Percentiles rank a stretch among this genome's conserved stretches.
These are phyloP conservation scores for Cryptoprocta ferox DNA, from an alignment of 2,797 vertebrate genomes.

Conservation along the genomic window DNA sequence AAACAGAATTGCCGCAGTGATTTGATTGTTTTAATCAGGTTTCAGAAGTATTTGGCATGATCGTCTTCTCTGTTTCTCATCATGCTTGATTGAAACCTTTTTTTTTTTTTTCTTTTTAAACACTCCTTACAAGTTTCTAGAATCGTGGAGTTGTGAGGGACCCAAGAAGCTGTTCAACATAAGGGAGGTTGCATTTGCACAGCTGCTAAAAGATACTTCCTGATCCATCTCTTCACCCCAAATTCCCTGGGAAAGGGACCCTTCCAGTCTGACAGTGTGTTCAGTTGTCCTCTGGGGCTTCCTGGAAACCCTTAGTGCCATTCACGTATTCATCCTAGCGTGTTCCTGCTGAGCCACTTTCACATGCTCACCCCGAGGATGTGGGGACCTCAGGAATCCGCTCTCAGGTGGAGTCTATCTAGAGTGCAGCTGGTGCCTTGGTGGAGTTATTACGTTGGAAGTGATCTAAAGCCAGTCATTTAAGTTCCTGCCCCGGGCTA, in stretches of 20 bases:
- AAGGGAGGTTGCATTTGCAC: not conserved
- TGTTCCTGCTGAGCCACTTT: not conserved
- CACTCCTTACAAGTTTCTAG: not conserved
- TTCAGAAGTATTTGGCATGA: not conserved
- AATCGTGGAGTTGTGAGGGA: not conserved
- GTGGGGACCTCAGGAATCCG: fast-evolving
- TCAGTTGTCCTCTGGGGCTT: not conserved
- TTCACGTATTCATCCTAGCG: not conserved
- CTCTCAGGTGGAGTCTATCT: not conserved
- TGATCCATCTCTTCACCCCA: not conserved
- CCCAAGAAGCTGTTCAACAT: not conserved
- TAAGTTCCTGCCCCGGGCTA: not conserved
- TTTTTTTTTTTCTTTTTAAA: not conserved
- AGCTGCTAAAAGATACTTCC: not conserved
- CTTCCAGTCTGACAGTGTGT: not conserved
- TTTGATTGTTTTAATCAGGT: not conserved
- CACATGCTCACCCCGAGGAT: not conserved
- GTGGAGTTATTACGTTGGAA: not conserved
- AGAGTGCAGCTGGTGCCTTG: fast-evolving
- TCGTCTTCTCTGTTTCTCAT: not conserved
- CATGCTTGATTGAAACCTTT: not conserved
- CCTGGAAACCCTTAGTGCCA: too few relatives aligned
- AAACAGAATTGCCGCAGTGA: not conserved
- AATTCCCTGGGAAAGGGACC: not conserved
- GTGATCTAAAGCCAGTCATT: not conserved